Base-by-base conservation (phyloP, 2,797 vertebrate species). In the Sebastes paucispinis region DNA sequence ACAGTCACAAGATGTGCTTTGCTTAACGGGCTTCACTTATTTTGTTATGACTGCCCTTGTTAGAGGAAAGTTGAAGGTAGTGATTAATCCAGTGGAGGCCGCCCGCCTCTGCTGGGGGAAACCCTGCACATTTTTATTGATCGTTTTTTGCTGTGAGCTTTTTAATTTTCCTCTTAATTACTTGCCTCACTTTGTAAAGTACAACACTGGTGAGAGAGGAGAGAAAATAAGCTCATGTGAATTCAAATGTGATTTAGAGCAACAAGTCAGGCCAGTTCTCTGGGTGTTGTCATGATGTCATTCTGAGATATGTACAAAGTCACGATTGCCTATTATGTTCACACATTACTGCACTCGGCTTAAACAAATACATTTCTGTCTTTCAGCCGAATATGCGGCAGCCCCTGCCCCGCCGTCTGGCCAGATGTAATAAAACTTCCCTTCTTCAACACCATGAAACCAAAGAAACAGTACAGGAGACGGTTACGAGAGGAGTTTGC, bases 391-490 rank as follows among this genome's bases (percentile, higher is more conserved):
- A 98, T 99, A 87, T 99, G 98, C 3, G 98, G 98, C 76, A 99
- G 98, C 88, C 98, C 98, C 4, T 99, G 98, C 85, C 98, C 98
- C 62, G 98, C 98, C 13, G 98, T 98, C 73, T 99, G 98, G 98
- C 98, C 98, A 14, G 98, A 99, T 87, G 98, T 99, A 27, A 99
- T 99, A 87, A 99, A 99, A 88, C 96, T 99, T 91, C 98, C 98
- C 18, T 99, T 99, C 94, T 99, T 99, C 95, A 99, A 99, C 95
- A 99, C 98, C 91, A 99, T 99, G 98, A 99, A 99, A 96, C 98
- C 98, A 97, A 99, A 99, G 98, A 99, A 99, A 92, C 98, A 99
- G 75, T 99, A 99, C 92, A 96, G 98, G 54, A 95, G 98, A 75
- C 97, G 98, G 73, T 93, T 99, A 91, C 95, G 98, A 86, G 98